Evolutionary conservation across 2,113 vertebrate species (phyloP).

Genomic region (Pelmatolapia mariae): DNA sequence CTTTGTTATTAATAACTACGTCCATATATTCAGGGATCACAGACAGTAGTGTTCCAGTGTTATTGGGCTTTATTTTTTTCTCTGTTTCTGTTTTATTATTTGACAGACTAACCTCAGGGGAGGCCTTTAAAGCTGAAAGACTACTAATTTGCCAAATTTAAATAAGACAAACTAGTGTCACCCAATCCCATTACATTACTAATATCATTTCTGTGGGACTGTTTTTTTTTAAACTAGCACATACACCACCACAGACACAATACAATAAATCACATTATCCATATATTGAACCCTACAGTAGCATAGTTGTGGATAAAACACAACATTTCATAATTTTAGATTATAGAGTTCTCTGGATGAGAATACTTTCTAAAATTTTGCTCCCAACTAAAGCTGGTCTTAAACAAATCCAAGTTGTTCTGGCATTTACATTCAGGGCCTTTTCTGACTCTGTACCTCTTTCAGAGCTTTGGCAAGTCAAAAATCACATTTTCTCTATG

Average conservation of each 20-base stretch:
- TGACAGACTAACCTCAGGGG: background rate
- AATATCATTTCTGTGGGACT: background rate
- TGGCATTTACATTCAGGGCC: background rate
- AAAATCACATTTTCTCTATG: background rate
- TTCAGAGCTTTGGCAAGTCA: constrained; percentile 11
- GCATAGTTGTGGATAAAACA: background rate
- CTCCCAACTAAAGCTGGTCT: background rate
- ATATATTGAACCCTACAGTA: background rate
- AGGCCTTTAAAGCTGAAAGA: background rate
- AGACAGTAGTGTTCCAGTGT: background rate
- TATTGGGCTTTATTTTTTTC: background rate
- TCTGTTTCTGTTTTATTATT: background rate
- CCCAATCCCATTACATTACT: background rate
- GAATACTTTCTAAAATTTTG: background rate
- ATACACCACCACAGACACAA: background rate
- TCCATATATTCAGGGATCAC: background rate
- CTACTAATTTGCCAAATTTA: background rate
- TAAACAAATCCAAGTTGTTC: background rate
- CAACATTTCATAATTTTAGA: background rate
- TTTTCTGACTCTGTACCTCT: background rate
- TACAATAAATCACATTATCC: background rate
- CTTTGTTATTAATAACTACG: background rate
- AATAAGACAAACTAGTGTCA: background rate
- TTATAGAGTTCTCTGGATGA: background rate
- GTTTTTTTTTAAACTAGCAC: background rate